Percentiles rank a stretch among this genome's conserved stretches.
phyloP scores from a whole-genome alignment of 2,113 vertebrate genomes.

The Varanus komodoensis region DNA sequence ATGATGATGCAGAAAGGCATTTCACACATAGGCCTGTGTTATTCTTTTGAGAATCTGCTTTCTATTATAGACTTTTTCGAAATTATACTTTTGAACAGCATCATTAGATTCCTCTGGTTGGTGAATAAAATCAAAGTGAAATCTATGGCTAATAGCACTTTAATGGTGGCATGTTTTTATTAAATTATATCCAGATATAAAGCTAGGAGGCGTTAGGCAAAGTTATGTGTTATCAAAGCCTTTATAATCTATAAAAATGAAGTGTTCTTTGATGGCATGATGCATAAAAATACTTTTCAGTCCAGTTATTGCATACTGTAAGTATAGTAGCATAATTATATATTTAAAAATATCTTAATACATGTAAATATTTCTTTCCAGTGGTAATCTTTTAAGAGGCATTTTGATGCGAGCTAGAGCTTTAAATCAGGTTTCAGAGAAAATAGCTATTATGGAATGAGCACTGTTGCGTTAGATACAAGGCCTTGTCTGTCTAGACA shows the following conservation, averaged over 20 bases:
- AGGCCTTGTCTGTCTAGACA: conserved; percentile 66
- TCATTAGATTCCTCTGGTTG: conserved; percentile 46
- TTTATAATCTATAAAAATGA: conserved; percentile 71
- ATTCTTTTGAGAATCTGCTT: conserved; percentile 32
- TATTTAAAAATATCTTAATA: conserved; percentile 45
- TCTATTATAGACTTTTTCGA: conserved; percentile 38
- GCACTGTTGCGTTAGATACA: conserved; percentile 30
- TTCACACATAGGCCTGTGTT: conserved; percentile 15
- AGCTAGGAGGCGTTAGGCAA: conserved; percentile 59
- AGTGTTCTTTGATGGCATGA: conserved; percentile 59
- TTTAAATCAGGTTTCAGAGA: conserved; percentile 58
- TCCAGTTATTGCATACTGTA: conserved; percentile 20
- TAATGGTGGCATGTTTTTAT: conserved; percentile 72
- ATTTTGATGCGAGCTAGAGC: conserved; percentile 64
- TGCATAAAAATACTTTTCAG: conserved; percentile 53
- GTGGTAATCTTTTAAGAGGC: conserved; percentile 23
- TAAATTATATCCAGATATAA: conserved; percentile 69
- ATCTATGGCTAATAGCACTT: conserved; percentile 66
- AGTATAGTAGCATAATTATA: conserved; percentile 52
- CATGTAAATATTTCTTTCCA: conserved; percentile 59
- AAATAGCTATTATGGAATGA: conserved; percentile 52
- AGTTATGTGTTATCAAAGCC: conserved; percentile 63
- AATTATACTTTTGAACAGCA: conserved; percentile 54
- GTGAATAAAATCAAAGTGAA: conserved; percentile 74
- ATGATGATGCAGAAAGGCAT: background rate